A percentile compares a stretch with the other conserved stretches of the same genome.
These are phyloP conservation scores for Drosophila mulleri DNA, from an alignment of 2,888 invertebrate species.

Conservation along the genomic window DNA sequence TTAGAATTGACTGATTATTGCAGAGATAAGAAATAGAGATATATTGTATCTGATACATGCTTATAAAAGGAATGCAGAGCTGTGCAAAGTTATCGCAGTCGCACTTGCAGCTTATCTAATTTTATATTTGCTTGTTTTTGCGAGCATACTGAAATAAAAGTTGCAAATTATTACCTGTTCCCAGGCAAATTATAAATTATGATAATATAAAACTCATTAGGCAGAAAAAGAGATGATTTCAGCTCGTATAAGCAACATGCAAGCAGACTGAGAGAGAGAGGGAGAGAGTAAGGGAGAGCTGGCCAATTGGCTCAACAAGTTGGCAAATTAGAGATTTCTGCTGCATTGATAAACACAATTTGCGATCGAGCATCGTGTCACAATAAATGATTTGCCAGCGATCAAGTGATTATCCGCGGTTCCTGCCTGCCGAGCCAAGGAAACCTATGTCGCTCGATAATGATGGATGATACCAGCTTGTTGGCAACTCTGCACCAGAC, in stretches of 20 bases:
- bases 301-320: conserved; percentile 25
- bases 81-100: not conserved
- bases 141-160: conserved; percentile 1
- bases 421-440: conserved; percentile 27
- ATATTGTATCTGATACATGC: too few species aligned
- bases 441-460: conserved; percentile 67
- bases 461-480: conserved; percentile 70
- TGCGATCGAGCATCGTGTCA: conserved; percentile 71
- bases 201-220: conserved; percentile 37
- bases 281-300: not conserved
- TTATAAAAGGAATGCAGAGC: not conserved
- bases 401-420: conserved; percentile 74
- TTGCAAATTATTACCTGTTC: conserved; percentile 22
- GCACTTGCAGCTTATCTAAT: conserved; percentile 18
- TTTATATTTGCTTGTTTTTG: conserved; percentile 16
- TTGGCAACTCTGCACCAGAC: conserved; percentile 34
- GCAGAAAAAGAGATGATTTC: conserved; percentile 5
- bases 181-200: conserved; percentile 37
- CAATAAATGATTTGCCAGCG: conserved; percentile 75
- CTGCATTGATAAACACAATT: conserved; percentile 44
- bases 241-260: conserved; percentile 22
- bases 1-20: not conserved
- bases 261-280: conserved; percentile 15
- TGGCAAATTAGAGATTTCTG: conserved; percentile 30
- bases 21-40: too few species aligned